These are phyloP conservation scores for Plusia festucae DNA, from an alignment of 2,888 invertebrate species.

Conservation along the genomic window DNA sequence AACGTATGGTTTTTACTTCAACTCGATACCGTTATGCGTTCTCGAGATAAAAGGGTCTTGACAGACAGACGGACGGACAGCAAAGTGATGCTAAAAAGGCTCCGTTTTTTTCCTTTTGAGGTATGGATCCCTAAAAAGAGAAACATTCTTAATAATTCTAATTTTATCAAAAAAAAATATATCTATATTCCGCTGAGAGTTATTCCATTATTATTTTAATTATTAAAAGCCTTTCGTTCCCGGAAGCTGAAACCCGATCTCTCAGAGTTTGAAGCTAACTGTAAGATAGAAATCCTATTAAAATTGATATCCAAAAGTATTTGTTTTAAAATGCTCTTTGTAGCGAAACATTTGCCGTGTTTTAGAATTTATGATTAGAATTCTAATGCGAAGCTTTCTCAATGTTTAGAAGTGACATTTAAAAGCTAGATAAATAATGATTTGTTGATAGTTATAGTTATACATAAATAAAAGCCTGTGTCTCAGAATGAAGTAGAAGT, in stretches of 20 bases:
- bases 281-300: slow-evolving; percentile 4
- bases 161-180: slow-evolving; percentile 13
- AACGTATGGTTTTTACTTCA: no score
- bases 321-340: slow-evolving; percentile 4
- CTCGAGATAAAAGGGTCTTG: no score
- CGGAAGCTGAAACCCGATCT: slow-evolving; percentile 17
- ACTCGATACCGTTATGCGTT: no score
- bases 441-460: not conserved
- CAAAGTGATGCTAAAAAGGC: no score
- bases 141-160: not conserved
- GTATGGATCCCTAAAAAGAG: no score
- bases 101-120: no score
- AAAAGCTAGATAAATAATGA: not conserved
- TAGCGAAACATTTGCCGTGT: not conserved
- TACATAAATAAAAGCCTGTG: no score
- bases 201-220: slow-evolving; percentile 42
- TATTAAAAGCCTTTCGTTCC: slow-evolving; percentile 34
- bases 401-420: not conserved
- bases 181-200: slow-evolving; percentile 15
- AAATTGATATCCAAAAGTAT: slow-evolving; percentile 3
- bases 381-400: not conserved
- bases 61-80: no score
- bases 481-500: no score
- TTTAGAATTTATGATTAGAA: not conserved
- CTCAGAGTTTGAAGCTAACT: slow-evolving; percentile 5